phyloP scores from a whole-genome alignment of 2,888 invertebrate genomes.

The Tipula vernalis region DNA sequence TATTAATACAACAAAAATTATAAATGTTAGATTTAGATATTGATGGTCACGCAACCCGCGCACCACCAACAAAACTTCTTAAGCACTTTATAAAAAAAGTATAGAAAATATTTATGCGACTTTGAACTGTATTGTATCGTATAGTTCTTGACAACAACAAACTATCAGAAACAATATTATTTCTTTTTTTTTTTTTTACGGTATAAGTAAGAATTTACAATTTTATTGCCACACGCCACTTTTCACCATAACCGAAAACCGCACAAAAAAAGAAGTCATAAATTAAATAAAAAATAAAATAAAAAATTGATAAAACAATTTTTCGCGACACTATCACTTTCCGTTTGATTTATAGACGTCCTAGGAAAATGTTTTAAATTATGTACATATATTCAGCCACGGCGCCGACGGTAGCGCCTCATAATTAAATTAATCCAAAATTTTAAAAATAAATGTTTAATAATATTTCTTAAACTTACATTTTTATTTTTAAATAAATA shows the following conservation, averaged over 20 bases:
- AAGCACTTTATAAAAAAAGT: neutral
- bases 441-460: neutral
- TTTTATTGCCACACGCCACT: neutral
- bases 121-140: neutral
- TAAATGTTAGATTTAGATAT: conserved; percentile 8
- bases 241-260: neutral
- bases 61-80: conserved; percentile 11
- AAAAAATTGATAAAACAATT: neutral
- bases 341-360: neutral
- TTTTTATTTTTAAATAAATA: neutral
- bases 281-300: neutral
- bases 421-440: neutral
- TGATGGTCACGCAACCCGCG: conserved; percentile 12
- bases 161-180: neutral
- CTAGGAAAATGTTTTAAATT: neutral
- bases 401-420: neutral
- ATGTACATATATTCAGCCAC: neutral
- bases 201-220: neutral
- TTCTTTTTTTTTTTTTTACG: neutral
- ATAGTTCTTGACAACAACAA: neutral
- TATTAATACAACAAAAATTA: conserved; percentile 15
- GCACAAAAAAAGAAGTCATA: neutral
- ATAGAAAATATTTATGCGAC: neutral
- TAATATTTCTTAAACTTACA: neutral
- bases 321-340: neutral